Conservation (phyloP, 1,140 invertebrate species). For the Caenorhabditis latens region DNA sequence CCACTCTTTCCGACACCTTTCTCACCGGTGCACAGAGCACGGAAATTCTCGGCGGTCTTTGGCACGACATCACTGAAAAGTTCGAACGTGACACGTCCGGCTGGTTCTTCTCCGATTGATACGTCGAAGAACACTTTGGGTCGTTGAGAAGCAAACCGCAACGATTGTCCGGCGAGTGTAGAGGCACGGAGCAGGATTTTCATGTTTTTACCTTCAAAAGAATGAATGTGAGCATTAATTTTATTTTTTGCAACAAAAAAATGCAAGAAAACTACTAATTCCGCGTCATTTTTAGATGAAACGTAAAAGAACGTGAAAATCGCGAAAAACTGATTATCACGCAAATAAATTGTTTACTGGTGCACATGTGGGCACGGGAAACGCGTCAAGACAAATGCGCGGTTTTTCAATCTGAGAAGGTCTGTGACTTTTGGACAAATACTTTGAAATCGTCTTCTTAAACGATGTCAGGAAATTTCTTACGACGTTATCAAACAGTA, state of each 20-base stretch:
- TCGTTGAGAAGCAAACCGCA: conserved; percentile 46
- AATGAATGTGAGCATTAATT: not conserved
- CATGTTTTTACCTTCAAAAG: conserved; percentile 21
- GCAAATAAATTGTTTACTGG: not conserved
- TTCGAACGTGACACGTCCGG: conserved; percentile 67
- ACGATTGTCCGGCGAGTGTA: conserved; percentile 3
- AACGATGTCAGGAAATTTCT: no score
- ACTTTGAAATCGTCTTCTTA: no score
- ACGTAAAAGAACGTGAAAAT: not conserved
- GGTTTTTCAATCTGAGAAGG: not conserved
- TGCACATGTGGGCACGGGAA: not conserved
- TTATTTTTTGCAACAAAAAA: not conserved
- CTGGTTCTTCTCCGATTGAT: conserved; percentile 64
- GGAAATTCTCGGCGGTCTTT: conserved; percentile 93
- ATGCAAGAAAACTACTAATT: no score
- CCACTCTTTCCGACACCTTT: conserved; percentile 69
- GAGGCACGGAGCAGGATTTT: conserved; percentile 31
- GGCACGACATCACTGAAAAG: conserved; percentile 90
- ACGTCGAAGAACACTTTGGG: conserved; percentile 70
- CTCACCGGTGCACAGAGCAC: conserved; percentile 81
- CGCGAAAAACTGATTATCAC: not conserved
- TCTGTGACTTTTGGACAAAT: no score
- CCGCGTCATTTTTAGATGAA: not conserved
- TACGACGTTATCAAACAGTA: not conserved
- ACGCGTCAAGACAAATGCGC: not conserved